These are phyloP conservation scores for Psophia crepitans DNA, from an alignment of 2,113 vertebrate genomes.

Conservation along the genomic window DNA sequence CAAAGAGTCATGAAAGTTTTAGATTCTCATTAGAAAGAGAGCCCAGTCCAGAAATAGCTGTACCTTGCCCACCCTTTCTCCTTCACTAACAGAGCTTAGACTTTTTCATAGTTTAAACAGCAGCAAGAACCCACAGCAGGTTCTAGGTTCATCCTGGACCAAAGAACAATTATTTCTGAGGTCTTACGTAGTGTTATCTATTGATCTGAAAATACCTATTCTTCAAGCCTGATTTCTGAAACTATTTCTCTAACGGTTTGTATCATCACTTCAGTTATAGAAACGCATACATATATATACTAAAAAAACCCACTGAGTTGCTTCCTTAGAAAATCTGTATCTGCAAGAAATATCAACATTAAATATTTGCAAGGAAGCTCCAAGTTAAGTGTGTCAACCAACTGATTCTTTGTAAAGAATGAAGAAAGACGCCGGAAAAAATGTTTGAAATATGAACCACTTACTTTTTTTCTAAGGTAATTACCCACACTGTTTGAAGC, in stretches of 20 bases:
- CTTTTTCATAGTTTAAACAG: neutral
- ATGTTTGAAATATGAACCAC: neutral
- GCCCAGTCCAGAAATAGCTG: neutral
- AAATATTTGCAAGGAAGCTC: neutral
- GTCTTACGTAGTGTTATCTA: neutral
- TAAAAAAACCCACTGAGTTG: neutral
- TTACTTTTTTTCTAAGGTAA: neutral
- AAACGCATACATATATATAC: neutral
- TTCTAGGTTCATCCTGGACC: neutral
- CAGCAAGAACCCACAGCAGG: neutral
- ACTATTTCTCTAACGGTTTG: neutral
- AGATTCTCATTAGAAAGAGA: neutral
- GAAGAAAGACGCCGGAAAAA: neutral
- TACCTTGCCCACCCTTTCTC: neutral
- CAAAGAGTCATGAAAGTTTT: conserved; percentile 4
- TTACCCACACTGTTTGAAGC: neutral
- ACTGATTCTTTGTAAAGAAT: neutral
- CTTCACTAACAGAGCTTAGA: neutral
- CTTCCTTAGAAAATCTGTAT: neutral
- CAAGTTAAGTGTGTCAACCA: neutral
- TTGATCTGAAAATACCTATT: neutral
- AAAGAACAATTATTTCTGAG: neutral
- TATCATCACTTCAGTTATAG: neutral
- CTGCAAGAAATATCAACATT: neutral
- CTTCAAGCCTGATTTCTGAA: neutral